Base-by-base conservation (phyloP, 2,888 invertebrate species). In the Mimumesa dahlbomi region DNA sequence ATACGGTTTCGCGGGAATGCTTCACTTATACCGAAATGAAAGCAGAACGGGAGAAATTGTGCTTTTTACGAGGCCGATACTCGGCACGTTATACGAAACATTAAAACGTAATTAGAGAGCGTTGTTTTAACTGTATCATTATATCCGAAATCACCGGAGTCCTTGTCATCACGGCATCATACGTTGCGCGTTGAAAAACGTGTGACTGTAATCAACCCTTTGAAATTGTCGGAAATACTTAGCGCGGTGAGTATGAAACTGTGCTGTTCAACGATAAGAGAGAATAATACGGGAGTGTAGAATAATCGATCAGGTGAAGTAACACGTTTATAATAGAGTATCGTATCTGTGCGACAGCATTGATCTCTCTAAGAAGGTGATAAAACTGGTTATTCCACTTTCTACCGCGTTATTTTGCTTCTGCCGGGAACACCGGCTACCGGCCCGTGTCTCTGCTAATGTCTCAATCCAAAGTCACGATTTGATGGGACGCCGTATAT, bases 301-400 rank as follows among this genome's bases (percentile, higher is more conserved):
- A 25, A 31, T 19, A 62, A 72, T 66, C 56, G 68, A 64, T 66
- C 52, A 18, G 18, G 9, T 43, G 34, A 25, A 53, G 38, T 56
- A 38, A 58, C 56, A 36, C 48, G 49, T 40, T 29, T 50, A 16
- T 31, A 14, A 42, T 18, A 22, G 14, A 43, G 9, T 21, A 29
- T 9, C n/a, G 21, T 43, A 31, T 4, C 22, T n/a, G n/a, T n/a
- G n/a, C 36, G 59, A 49, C 43, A 38, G 18, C 42, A 38, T 58
- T 42, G 34, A 46, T 59, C 50, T 65, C 22, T 25, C 43, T 63
- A 64, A 56, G 58, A 53, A 65, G 64, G 56, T 59, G 67, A 74
- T 62, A 66, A 63, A 77, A 77, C 74, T 59, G 64, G 74, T 77
- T 73, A 61, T 76, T 45, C 43, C 73, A 48, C 68, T 59, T 40